Evolutionary conservation across 2,888 invertebrate species (phyloP).

Genomic region (Idaea dimidiata): DNA sequence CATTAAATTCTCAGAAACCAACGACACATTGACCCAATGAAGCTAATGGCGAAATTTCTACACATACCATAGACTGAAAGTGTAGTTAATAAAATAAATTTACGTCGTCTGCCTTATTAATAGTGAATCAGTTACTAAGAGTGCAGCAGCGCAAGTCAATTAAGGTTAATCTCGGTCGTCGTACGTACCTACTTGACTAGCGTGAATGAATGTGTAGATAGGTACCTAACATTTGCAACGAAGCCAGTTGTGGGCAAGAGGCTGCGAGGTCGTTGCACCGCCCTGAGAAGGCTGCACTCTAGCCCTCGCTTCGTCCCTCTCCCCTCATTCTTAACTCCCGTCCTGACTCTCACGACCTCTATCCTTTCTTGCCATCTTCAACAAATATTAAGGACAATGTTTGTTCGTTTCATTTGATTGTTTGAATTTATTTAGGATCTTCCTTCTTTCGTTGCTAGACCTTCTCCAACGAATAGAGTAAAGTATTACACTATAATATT

Average conservation of each 20-base stretch:
- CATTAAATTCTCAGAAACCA: slow-evolving; percentile 5
- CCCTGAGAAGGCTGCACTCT: slow-evolving; percentile 60
- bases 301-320: slow-evolving; percentile 52
- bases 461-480: background rate
- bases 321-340: slow-evolving; percentile 27
- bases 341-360: slow-evolving; percentile 43
- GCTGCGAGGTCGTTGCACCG: slow-evolving; percentile 71
- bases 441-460: background rate
- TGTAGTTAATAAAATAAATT: slow-evolving; percentile 18
- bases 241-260: slow-evolving; percentile 50
- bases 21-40: slow-evolving; percentile 10
- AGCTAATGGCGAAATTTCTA: slow-evolving; percentile 25
- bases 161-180: slow-evolving; percentile 39
- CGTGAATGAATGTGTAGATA: slow-evolving; percentile 47
- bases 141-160: slow-evolving; percentile 36
- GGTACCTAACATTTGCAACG: slow-evolving; percentile 54
- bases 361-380: slow-evolving; percentile 48
- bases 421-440: background rate
- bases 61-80: slow-evolving; percentile 10
- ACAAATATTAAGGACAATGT: slow-evolving; percentile 30
- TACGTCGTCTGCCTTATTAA: slow-evolving; percentile 14
- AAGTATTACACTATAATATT: background rate
- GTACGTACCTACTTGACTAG: slow-evolving; percentile 24
- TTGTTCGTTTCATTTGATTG: background rate
- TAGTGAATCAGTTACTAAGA: slow-evolving; percentile 24